Evolutionary conservation across 2,113 vertebrate genomes (phyloP), one percentile per base, ranked within the genome.

Genomic region (Calidris pygmaea): DNA sequence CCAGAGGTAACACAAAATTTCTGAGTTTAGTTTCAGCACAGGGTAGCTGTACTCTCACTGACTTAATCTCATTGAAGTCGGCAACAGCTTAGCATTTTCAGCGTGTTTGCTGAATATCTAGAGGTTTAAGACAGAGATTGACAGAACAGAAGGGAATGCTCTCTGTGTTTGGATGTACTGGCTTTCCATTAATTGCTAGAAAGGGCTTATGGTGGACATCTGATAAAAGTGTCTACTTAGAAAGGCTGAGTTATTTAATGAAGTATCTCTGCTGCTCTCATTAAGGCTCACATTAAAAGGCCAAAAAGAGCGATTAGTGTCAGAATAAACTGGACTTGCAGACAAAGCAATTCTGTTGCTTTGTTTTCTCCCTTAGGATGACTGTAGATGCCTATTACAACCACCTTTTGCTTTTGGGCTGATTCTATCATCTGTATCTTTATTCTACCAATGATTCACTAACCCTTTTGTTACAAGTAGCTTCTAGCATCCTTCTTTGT

Each of bases 161-260:
- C 41, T 75, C 67, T 55, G 35, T 73, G 68, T 47, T 47, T 24
- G 78, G 48, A 79, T 62, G 35, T 41, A 60, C 21, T 18, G 20
- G 21, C 76, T 85, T 79, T 71, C 79, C n/a, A 85, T 56, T 74
- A 90, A 65, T 75, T 87, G 89, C 85, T 37, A 55, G 70, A 50
- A 83, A 93, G 41, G 39, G 37, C 50, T 87, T 56, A 65, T 24
- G 58, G 56, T 92, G 37, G 86, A 83, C 62, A 62, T 34, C 37
- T 71, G 71, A 88, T 77, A 62, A 29, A 95, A 82, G 47, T 56
- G 34, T 47, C 45, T 85, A 26, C 70, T 91, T 71, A 87, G 53
- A 80, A 85, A 73, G 41, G 20, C 9, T 63, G 48, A 80, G 90
- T 96, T 93, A 85, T 78, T 79, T 93, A 41, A 95, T 79, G 58